Conservation (phyloP, 1,140 invertebrate species). For the Metopolophium dirhodum region DNA sequence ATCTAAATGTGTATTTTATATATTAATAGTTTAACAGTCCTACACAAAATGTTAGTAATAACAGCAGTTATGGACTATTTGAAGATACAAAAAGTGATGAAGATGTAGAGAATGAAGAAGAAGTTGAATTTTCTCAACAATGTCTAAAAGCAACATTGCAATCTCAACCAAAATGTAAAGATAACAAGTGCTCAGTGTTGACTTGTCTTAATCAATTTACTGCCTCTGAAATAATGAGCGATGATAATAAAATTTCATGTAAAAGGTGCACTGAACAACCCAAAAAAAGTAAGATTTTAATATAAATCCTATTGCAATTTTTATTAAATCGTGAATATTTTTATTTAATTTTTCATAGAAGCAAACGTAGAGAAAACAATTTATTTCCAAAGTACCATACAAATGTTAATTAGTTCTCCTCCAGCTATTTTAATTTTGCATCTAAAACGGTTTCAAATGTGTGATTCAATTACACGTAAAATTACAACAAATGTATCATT, state of each 20-base stretch:
- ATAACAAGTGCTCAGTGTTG: constrained; percentile 81
- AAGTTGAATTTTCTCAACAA: constrained; percentile 51
- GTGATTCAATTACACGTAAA: constrained; percentile 74
- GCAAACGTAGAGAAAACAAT: constrained; percentile 72
- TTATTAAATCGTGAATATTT: neutral
- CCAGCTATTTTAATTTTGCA: constrained; percentile 94
- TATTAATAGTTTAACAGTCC: constrained; percentile 49
- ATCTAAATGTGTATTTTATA: neutral
- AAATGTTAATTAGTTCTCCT: constrained; percentile 87
- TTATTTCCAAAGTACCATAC: constrained; percentile 89
- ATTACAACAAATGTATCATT: constrained; percentile 87
- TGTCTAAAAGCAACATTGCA: constrained; percentile 51
- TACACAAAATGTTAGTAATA: constrained; percentile 50
- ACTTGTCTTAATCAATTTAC: constrained; percentile 94
- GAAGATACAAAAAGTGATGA: constrained; percentile 55
- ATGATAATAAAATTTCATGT: constrained; percentile 91
- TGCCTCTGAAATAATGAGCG: constrained; percentile 83
- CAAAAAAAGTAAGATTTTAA: constrained; percentile 65
- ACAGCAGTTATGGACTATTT: constrained; percentile 49
- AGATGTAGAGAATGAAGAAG: constrained; percentile 52
- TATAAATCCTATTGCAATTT: neutral
- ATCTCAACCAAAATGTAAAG: constrained; percentile 65
- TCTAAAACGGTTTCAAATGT: constrained; percentile 86
- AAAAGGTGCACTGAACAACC: constrained; percentile 82
- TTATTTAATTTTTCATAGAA: constrained; percentile 61